Evolutionary conservation across 2,113 vertebrate genomes (phyloP), one percentile per base, ranked within the genome.

Genomic region (Macrotus californicus): DNA sequence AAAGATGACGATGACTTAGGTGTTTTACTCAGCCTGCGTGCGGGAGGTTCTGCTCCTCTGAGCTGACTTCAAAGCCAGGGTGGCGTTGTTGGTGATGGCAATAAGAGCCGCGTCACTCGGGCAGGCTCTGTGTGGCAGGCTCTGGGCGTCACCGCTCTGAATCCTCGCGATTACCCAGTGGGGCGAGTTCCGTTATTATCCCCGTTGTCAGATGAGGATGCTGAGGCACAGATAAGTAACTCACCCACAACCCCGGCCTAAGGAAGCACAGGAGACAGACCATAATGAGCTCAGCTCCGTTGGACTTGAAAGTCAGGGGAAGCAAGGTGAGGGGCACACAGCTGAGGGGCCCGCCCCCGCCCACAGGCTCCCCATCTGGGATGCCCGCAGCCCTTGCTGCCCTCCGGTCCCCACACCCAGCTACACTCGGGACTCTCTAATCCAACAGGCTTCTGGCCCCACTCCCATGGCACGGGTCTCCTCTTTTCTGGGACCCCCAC

Each of bases 11-110:
- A 93, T 94, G 94, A 85, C 89, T 66, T 83, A 9, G 12, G 2
- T 52, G 46, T 93, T 96, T 91, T 89, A 86, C 92, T 98, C 92
- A 92, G 34, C 67, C 80, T 14, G 15, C 82, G 48, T 86, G 61
- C 69, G 31, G 90, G 87, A 93, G 21, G 39, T 36, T 79, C 84
- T 54, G 48, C 93, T 75, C 84, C 36, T 77, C 87, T 36, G 77
- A 66, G 70, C 56, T 91, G 77, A 52, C 41, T 83, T 94, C 89
- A 61, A 48, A 96, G 81, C 59, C 26, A 16, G 22, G 3, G 1
- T 31, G 34, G 22, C 5, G 0, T 61, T 22, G 31, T 77, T 56
- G 46, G 46, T 67, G 14, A 9, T 2, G 13, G 26, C 24, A 13
- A 26, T 22, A 61, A 22, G 34, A 75, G 50, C 50, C 13, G 0